phyloP scores from a whole-genome alignment of 2,888 invertebrate genomes.

The Mellilla xanthometata region DNA sequence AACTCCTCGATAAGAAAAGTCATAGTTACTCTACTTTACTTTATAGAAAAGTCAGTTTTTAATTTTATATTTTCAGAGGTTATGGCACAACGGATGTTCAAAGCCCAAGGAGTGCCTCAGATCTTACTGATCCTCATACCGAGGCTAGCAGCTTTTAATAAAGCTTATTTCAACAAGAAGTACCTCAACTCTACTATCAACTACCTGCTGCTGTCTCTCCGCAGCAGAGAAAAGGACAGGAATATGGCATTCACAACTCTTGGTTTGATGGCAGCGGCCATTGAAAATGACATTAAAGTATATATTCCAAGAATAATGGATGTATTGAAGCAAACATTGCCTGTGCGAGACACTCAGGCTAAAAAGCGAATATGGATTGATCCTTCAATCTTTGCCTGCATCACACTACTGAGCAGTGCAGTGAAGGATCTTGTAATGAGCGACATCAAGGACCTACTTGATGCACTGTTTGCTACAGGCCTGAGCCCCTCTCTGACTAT shows the following conservation, averaged over 20 bases:
- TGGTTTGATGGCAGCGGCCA: conserved; percentile 94
- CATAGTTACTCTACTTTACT: too few species aligned
- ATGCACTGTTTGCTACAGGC: conserved; percentile 96
- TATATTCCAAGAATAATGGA: conserved; percentile 94
- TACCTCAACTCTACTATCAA: conserved; percentile 89
- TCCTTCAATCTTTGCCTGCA: conserved; percentile 95
- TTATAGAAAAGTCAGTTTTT: background rate
- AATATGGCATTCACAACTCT: conserved; percentile 94
- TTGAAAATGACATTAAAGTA: conserved; percentile 90
- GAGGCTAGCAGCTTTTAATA: conserved; percentile 96
- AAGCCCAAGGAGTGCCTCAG: conserved; percentile 92
- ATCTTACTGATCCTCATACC: conserved; percentile 94
- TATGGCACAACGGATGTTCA: conserved; percentile 88
- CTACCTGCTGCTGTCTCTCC: conserved; percentile 89
- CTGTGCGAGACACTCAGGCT: conserved; percentile 88
- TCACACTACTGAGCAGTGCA: conserved; percentile 94
- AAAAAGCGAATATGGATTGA: conserved; percentile 90
- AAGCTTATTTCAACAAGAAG: conserved; percentile 88
- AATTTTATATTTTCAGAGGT: conserved; percentile 85
- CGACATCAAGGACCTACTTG: conserved; percentile 92
- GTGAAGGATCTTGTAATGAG: conserved; percentile 89
- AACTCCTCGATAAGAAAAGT: too few species aligned
- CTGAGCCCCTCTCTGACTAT: conserved; percentile 95
- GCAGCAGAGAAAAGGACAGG: conserved; percentile 92
- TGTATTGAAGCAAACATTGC: conserved; percentile 88